These are phyloP conservation scores for Melierax canorus DNA, from an alignment of 2,113 vertebrate species.

Conservation along the genomic window DNA sequence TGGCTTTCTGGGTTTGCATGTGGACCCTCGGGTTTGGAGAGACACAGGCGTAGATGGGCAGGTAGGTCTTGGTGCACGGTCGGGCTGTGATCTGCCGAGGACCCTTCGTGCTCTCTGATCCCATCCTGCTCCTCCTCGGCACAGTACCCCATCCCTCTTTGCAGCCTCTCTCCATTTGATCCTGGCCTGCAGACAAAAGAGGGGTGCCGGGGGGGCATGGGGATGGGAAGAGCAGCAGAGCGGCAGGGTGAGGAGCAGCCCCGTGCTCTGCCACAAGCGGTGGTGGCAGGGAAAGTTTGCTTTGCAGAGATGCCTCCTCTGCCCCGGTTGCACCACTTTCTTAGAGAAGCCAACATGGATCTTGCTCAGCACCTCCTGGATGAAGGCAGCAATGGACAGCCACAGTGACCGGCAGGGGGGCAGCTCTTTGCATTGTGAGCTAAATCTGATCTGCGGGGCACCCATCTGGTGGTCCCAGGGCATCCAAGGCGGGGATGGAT, in stretches of 20 bases:
- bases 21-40: neutral
- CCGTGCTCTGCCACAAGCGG: fast-evolving
- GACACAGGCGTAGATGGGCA: fast-evolving
- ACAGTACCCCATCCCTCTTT: fast-evolving
- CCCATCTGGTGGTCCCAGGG: neutral
- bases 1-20: fast-evolving
- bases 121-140: neutral
- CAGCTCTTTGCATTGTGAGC: neutral
- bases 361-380: neutral
- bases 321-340: fast-evolving
- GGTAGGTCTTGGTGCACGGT: fast-evolving
- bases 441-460: neutral
- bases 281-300: neutral
- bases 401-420: fast-evolving
- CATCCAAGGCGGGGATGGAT: neutral
- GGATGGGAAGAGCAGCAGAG: neutral
- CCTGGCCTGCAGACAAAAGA: neutral
- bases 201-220: fast-evolving
- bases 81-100: neutral
- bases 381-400: neutral
- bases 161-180: neutral
- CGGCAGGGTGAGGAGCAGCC: neutral
- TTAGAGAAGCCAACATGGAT: neutral
- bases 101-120: fast-evolving
- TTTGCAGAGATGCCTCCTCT: neutral